These are phyloP conservation scores for Laticauda colubrina DNA, from an alignment of 2,113 vertebrate genomes.

Conservation along the genomic window DNA sequence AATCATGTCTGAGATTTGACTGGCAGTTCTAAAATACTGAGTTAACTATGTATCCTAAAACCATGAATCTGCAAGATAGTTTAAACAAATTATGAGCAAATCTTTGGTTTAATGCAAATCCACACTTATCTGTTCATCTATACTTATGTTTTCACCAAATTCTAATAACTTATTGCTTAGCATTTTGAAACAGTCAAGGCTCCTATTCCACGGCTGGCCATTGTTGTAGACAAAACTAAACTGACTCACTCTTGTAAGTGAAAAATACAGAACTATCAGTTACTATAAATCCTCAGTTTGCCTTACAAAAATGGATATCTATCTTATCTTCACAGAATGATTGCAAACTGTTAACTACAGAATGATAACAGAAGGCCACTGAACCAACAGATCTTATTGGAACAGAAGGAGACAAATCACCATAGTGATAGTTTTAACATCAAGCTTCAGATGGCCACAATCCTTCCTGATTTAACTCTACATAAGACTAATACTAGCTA, in stretches of 20 bases:
- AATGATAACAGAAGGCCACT: neutral
- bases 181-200: neutral
- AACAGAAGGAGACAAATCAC: neutral
- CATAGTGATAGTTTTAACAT: neutral
- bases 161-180: neutral
- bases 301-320: neutral
- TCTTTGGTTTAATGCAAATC: neutral
- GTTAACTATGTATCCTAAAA: neutral
- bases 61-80: neutral
- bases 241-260: neutral
- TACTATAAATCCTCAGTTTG: neutral
- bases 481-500: neutral
- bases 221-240: neutral
- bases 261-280: neutral
- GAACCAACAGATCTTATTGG: neutral
- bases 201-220: neutral
- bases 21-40: neutral
- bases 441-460: neutral
- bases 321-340: neutral
- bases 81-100: neutral
- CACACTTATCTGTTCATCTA: neutral
- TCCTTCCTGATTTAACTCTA: neutral
- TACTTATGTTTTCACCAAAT: neutral
- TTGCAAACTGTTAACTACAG: neutral
- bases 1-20: neutral